Conservation (phyloP, 2,888 invertebrate species). For the Miltochrista miniata region DNA sequence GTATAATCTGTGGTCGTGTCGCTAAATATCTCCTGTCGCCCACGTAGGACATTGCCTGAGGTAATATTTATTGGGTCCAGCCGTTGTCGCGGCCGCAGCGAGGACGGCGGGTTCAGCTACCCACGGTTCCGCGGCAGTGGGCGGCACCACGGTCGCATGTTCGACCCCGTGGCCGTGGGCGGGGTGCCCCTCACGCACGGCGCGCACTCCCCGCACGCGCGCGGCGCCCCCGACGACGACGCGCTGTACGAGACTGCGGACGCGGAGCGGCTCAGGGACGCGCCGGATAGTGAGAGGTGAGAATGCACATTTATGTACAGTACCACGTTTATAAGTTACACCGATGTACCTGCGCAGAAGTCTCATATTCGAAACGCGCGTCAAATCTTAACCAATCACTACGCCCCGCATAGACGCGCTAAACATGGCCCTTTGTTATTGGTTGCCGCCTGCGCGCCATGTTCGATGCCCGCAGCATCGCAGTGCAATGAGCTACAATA, state of each 20-base stretch:
- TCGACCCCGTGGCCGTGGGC: conserved; percentile 76
- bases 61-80: conserved; percentile 81
- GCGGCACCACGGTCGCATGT: conserved; percentile 33
- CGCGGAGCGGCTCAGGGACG: conserved; percentile 88
- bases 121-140: conserved; percentile 61
- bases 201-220: conserved; percentile 75
- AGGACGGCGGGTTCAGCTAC: conserved; percentile 35
- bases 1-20: too few relatives aligned
- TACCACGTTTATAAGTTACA: too few relatives aligned
- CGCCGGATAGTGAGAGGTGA: conserved; percentile 95
- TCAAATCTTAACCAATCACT: too few relatives aligned
- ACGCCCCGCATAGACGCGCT: too few relatives aligned
- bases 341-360: too few relatives aligned
- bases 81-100: conserved; percentile 70
- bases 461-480: too few relatives aligned
- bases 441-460: too few relatives aligned
- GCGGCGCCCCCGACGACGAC: conserved; percentile 87
- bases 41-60: too few relatives aligned
- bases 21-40: too few relatives aligned
- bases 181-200: conserved; percentile 71
- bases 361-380: too few relatives aligned
- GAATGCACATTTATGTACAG: conserved; percentile 40
- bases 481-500: too few relatives aligned
- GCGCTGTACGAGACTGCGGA: conserved; percentile 94
- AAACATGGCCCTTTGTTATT: too few relatives aligned